A percentile compares a stretch with the other conserved stretches of the same genome.
Evolutionary conservation across 1,140 invertebrate species (phyloP).

Genomic region (Steinernema feltiae): DNA sequence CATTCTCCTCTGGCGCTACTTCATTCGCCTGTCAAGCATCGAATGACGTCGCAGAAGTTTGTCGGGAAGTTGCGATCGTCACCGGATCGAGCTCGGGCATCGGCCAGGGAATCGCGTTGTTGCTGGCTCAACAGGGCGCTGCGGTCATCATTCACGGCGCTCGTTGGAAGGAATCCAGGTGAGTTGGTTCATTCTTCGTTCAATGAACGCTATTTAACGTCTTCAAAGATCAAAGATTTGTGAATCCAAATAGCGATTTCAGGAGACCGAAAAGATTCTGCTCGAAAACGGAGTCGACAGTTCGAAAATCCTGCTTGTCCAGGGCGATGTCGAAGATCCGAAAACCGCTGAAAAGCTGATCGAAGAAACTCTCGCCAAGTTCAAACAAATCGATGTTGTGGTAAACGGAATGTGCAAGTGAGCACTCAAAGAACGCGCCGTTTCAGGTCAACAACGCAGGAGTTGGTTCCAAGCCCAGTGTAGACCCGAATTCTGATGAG

Average conservation of each 20-base stretch:
- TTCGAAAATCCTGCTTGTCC: conserved; percentile 27
- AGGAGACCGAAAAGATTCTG: conserved; percentile 21
- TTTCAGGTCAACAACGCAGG: conserved; percentile 23
- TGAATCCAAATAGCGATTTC: neutral
- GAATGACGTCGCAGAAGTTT: neutral
- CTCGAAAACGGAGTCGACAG: conserved; percentile 18
- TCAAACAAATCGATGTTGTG: conserved; percentile 38
- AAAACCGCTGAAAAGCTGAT: conserved; percentile 29
- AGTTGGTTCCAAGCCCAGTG: neutral
- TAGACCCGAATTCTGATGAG: conserved; percentile 6
- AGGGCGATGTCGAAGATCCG: conserved; percentile 35
- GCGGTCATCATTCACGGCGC: conserved; percentile 26
- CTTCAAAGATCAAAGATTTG: too few species aligned
- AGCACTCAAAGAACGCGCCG: neutral
- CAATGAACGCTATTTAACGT: too few species aligned
- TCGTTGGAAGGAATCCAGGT: conserved; percentile 20
- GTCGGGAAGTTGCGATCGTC: conserved; percentile 22
- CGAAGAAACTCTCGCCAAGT: conserved; percentile 39
- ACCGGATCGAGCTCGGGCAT: conserved; percentile 31
- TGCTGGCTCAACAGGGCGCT: conserved; percentile 32
- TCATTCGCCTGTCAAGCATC: too few species aligned
- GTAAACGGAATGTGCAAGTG: neutral
- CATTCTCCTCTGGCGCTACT: too few species aligned
- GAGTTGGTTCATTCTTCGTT: too few species aligned
- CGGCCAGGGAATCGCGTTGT: conserved; percentile 23